Conservation (phyloP, 1,140 invertebrate species). For the Drosophila bipectinata region DNA sequence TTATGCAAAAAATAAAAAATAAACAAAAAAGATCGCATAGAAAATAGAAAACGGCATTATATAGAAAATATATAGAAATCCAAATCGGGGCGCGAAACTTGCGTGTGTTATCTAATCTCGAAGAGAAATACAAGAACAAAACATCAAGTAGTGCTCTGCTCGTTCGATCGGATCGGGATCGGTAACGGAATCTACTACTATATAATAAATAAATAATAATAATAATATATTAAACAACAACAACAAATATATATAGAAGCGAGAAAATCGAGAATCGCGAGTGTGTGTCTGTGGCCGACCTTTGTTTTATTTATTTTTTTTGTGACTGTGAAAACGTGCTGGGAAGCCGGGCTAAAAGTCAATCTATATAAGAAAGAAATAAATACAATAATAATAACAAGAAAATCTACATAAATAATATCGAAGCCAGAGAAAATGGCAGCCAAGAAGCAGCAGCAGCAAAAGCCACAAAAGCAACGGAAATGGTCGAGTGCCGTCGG, state of each 20-base stretch:
- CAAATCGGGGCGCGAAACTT: conserved; percentile 51
- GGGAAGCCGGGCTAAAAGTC: conserved; percentile 7
- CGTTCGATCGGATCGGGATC: conserved; percentile 21
- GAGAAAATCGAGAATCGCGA: conserved; percentile 3
- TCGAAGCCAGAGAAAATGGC: conserved; percentile 33
- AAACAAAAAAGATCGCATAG: conserved; percentile 16
- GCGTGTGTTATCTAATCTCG: conserved; percentile 80
- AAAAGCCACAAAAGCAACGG: conserved; percentile 29
- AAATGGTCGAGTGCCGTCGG: conserved; percentile 35
- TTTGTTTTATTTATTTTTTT: conserved; percentile 36
- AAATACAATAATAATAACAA: conserved; percentile 4
- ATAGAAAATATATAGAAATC: conserved; percentile 38
- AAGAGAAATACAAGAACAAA: conserved; percentile 38
- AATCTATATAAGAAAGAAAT: background rate
- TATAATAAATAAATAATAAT: conserved; percentile 16
- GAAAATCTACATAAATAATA: conserved; percentile 2
- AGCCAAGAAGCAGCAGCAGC: conserved; percentile 50
- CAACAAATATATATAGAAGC: background rate
- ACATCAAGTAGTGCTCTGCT: conserved; percentile 1
- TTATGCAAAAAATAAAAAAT: background rate
- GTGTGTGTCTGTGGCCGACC: conserved; percentile 36
- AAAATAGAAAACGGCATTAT: conserved; percentile 15
- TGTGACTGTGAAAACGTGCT: conserved; percentile 35
- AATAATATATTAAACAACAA: conserved; percentile 12
- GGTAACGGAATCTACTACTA: conserved; percentile 19